A percentile compares a stretch with the other conserved stretches of the same genome.
phyloP scores from a whole-genome alignment of 2,888 invertebrate species.

The Dryomyza anilis region DNA sequence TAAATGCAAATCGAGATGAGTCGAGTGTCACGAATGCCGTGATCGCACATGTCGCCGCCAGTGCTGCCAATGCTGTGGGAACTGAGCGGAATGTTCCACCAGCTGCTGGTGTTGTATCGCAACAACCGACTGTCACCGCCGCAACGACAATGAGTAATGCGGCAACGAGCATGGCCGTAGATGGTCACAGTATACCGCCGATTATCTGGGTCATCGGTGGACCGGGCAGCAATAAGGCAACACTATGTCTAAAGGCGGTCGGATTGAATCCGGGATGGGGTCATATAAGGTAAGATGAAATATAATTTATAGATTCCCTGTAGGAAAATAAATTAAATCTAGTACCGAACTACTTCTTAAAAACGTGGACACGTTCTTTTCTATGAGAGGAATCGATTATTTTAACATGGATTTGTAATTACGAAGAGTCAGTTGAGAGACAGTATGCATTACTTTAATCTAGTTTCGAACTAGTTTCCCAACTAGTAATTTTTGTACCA shows the following conservation, averaged over 20 bases:
- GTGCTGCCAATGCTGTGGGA: conserved; percentile 38
- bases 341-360: too few relatives aligned
- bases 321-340: neutral
- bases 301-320: neutral
- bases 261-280: conserved; percentile 74
- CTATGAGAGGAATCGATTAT: too few relatives aligned
- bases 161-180: conserved; percentile 40
- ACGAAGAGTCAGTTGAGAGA: too few relatives aligned
- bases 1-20: conserved; percentile 30
- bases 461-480: too few relatives aligned
- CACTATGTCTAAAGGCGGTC: conserved; percentile 75
- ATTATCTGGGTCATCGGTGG: conserved; percentile 77
- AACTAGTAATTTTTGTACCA: too few relatives aligned
- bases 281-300: conserved; percentile 67
- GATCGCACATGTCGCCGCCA: conserved; percentile 37
- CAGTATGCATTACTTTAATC: too few relatives aligned
- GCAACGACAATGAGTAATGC: conserved; percentile 22
- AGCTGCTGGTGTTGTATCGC: neutral
- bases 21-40: conserved; percentile 42
- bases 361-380: too few relatives aligned
- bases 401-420: neutral
- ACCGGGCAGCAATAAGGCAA: conserved; percentile 89
- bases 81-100: neutral
- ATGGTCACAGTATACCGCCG: conserved; percentile 52
- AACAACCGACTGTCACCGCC: neutral